Evolutionary conservation across 2,797 vertebrate genomes (phyloP), one percentile per base, ranked within the genome.

Genomic region (Artibeus jamaicensis): DNA sequence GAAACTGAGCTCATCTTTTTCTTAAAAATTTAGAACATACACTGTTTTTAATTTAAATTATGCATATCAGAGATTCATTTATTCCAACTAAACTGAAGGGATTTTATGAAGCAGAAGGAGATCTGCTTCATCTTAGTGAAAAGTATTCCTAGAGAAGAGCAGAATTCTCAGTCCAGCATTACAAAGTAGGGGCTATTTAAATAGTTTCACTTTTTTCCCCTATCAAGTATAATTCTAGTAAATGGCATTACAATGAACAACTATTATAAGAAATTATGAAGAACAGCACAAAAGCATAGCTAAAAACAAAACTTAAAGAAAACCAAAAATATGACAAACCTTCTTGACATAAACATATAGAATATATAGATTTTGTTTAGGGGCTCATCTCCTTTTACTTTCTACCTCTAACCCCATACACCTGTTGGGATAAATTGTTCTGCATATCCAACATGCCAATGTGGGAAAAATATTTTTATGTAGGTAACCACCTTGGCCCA

Each of bases 31-130:
- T 57, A 88, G 73, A 55, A 44, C 44, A 44, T 48, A 87, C 84
- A 65, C 21, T 89, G 37, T 62, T 96, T 95, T 84, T 68, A 65
- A 91, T 86, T 85, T 53, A 53, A 93, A 59, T 93, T 79, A 86
- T 29, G 39, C 50, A 89, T 93, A 95, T 95, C 86, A 96, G 53
- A 86, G 53, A 82, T 89, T 89, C 32, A 79, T 86, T 88, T 95
- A 94, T 95, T 83, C 44, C 19, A 37, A 74, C 73, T 70, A 91
- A 89, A 82, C 34, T 68, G 5, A 89, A 82, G 71, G 62, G 29
- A 14, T 82, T 22, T 73, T 82, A 44, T 82, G 34, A 87, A 91
- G 34, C 11, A 94, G 71, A 79, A 1, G 46, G n/a, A 82, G 5
- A 34, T 65, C 7, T 62, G 3, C 78, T 86, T 93, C 29, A n/a